Base-by-base conservation (phyloP, 2,888 invertebrate species). In the Microplitis manilae region DNA sequence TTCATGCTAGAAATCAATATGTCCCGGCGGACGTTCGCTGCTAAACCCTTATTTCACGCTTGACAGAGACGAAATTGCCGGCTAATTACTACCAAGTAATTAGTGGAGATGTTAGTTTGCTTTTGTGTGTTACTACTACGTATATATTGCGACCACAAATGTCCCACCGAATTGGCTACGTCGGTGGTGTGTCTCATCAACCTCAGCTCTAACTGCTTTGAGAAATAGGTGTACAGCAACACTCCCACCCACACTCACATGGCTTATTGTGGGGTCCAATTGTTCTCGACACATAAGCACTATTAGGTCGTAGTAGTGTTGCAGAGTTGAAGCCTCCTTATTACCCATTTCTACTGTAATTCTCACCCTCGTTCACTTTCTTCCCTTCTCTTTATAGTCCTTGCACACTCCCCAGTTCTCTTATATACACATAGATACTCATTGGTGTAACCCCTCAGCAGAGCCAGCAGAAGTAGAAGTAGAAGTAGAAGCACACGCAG, bases 21-120 rank as follows among this genome's bases (percentile, higher is more conserved):
- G 79, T 73, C 79, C 72, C 69, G 72, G 67, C 79, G 77, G 78
- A 75, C 77, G 64, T 73, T 20, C 71, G 74, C 7, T 77, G 75
- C 81, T 78, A 77, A 79, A 77, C 78, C 84, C 83, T 84, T 82
- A 84, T 85, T 86, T 85, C 84, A 84, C 83, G 84, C 83, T 85
- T 80, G 77, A 77, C 81, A 77, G 79, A 80, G 80, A 73, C 82
- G 81, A 84, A 84, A 85, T 84, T 83, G 83, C 78, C 81, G 83
- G 82, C 83, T 85, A 85, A 85, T 85, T 85, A 85, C 83, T 79
- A 82, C 79, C 80, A 73, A 84, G 84, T 84, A 85, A 86, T 85
- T 84, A 85, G 84, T 83, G 79, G 82, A 83, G 83, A 84, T 80
- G 85, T 82, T 84, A 82, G 84, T 84, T 84, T 83, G 84, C 84